phyloP scores from a whole-genome alignment of 1,140 invertebrate genomes.

The Onthophagus taurus region DNA sequence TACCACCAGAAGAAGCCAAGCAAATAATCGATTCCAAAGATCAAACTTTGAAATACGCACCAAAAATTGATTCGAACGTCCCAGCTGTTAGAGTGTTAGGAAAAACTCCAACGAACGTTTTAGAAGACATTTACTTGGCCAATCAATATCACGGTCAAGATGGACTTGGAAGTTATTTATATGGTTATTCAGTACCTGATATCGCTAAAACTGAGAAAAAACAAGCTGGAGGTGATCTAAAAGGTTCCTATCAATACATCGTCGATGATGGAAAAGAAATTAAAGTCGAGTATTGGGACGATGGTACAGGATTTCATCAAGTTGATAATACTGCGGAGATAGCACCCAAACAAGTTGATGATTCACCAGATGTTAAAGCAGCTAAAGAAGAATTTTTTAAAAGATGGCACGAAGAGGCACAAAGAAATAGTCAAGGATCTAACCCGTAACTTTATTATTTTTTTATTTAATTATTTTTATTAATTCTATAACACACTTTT shows the following conservation, averaged over 20 bases:
- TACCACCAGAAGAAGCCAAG: conserved; percentile 52
- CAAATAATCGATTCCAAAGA: conserved; percentile 43
- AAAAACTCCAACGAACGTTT: conserved; percentile 51
- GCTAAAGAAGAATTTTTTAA: conserved; percentile 51
- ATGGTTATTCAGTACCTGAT: conserved; percentile 53
- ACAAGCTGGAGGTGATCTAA: conserved; percentile 40
- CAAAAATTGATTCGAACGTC: conserved; percentile 42
- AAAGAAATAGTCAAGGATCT: conserved; percentile 34
- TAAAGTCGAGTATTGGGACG: conserved; percentile 50
- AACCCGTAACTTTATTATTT: conserved; percentile 19
- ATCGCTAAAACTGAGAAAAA: conserved; percentile 51
- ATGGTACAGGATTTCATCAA: conserved; percentile 54
- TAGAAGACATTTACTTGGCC: conserved; percentile 55
- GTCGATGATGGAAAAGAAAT: conserved; percentile 40
- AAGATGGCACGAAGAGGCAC: conserved; percentile 51
- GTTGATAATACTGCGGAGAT: conserved; percentile 53
- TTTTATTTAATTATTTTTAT: background rate
- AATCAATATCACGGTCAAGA: conserved; percentile 54
- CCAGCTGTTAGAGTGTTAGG: conserved; percentile 40
- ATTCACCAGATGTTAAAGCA: conserved; percentile 47
- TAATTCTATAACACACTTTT: background rate
- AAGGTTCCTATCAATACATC: conserved; percentile 44
- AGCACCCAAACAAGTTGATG: conserved; percentile 45
- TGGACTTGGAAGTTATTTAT: conserved; percentile 47
- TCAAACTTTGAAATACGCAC: conserved; percentile 40